Base-by-base conservation (phyloP, 2,797 vertebrate species). In the Selene dorsalis region DNA sequence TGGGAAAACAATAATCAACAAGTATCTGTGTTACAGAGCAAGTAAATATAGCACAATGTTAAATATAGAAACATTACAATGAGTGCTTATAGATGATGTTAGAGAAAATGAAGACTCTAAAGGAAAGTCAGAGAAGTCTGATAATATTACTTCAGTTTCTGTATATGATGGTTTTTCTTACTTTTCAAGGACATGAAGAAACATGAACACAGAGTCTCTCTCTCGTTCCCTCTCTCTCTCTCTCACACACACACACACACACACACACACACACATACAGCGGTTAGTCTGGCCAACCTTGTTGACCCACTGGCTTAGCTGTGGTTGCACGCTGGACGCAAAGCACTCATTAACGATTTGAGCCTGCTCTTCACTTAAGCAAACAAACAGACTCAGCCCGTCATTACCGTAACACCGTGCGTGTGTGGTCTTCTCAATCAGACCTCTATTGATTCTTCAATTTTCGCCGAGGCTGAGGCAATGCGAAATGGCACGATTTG, bases 281-380 rank as follows among this genome's bases (percentile, higher is more conserved):
- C 84, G 93, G 93, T 93, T 89, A 90, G 90, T 80, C 86, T 92
- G 89, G 88, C 90, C 90, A 92, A 89, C 87, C 89, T 76, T 93
- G 92, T 93, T 93, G 93, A 93, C 93, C 92, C 85, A 90, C 89
- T 91, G 89, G 89, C 93, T 94, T 92, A 92, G 88, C 92, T 94
- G 93, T 91, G 92, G 93, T 94, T 93, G 83, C 89, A 91, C 87
- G 88, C 91, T 92, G 91, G 90, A 93, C 87, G 93, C 92, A 93
- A 90, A 93, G 92, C 91, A 91, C 91, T 93, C 93, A 93, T 94
- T 94, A 94, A 92, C 55, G 82, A 91, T 92, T 91, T 93, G 92
- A 94, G 91, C 80, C 90, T 84, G 88, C 93, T 93, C 93, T 94
- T 93, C 90, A 83, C 91, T 90, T 90, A 74, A 90, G 88, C 87